Evolutionary conservation across 2,797 vertebrate genomes (phyloP), one percentile per base, ranked within the genome.

Genomic region (Erpetoichthys calabaricus): DNA sequence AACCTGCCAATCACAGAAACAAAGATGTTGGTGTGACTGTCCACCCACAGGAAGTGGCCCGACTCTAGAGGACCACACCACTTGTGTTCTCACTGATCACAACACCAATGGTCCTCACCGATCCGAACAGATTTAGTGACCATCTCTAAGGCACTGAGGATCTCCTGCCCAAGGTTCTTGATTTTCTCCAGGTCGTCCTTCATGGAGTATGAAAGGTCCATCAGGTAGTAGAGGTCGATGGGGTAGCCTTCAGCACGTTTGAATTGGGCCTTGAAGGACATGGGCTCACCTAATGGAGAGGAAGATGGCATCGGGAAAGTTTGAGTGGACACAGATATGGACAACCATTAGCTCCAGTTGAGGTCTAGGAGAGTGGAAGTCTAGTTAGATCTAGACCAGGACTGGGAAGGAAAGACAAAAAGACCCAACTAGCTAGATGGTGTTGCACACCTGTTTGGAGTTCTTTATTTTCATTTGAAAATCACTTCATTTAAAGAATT

Each of bases 171-270:
- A 5, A 88, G 67, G 54, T 73, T 73, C 61, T 84, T 86, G 67
- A 89, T 78, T 7, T 71, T 81, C 57, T 79, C 78, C 66, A 89
- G 71, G 73, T 89, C 86, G 43, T 89, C 86, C 61, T 77, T 80
- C 86, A 89, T 89, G 60, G 86, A 89, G 68, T 79, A 86, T 59
- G 84, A 87, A 57, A 88, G 67, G 62, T 89, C 86, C 86, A 89
- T 88, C 47, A 89, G 77, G 63, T 89, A 89, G 64, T 89, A 89
- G 55, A 89, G 67, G 66, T 89, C 87, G 58, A 88, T 82, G 0
- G 86, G 86, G 57, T 83, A 86, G 4, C 83, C 84, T 55, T 74
- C 66, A 0, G 81, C 83, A 8, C 85, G 77, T 44, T 65, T 79
- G 67, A 88, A 86, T 44, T 62, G 63, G 9, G 87, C 76, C 2